Evolutionary conservation across 64 coral and sea anemone genomes (phyloP).

Genomic region (Acropora tenuis): DNA sequence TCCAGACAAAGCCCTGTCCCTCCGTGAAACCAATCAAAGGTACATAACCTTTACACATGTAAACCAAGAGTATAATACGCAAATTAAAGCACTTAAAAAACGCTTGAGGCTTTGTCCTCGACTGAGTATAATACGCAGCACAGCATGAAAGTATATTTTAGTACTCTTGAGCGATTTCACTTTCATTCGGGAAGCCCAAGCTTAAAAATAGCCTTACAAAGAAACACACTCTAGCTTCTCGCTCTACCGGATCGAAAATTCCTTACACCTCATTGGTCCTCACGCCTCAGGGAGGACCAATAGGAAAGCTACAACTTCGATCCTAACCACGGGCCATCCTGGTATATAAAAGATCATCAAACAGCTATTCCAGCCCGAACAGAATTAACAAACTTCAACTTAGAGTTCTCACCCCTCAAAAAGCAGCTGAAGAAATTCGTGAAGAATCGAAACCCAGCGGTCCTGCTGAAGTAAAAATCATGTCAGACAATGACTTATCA

Average conservation of each 20-base stretch:
- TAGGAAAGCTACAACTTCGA: slow-evolving; percentile 20
- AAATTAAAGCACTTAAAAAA: not conserved
- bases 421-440: slow-evolving; percentile 4
- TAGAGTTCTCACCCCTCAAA: slow-evolving; percentile 10
- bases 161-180: slow-evolving; percentile 23
- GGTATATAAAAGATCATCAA: slow-evolving; percentile 18
- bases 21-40: too few relatives aligned
- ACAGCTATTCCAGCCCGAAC: not conserved
- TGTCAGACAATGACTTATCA: slow-evolving; percentile 2
- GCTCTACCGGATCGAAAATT: slow-evolving; percentile 9
- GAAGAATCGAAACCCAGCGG: slow-evolving; percentile 2
- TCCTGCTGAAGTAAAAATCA: not conserved
- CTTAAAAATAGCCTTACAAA: slow-evolving; percentile 25
- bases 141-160: slow-evolving; percentile 14
- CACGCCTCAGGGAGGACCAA: slow-evolving; percentile 18
- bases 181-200: slow-evolving; percentile 8
- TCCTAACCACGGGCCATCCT: slow-evolving; percentile 19
- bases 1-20: not conserved
- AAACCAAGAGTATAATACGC: too few relatives aligned
- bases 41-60: too few relatives aligned
- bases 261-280: slow-evolving; percentile 8
- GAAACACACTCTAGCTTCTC: slow-evolving; percentile 16
- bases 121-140: slow-evolving; percentile 21
- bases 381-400: slow-evolving; percentile 10
- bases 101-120: not conserved